phyloP scores from a whole-genome alignment of 2,113 vertebrate genomes.

The Lates calcarifer region DNA sequence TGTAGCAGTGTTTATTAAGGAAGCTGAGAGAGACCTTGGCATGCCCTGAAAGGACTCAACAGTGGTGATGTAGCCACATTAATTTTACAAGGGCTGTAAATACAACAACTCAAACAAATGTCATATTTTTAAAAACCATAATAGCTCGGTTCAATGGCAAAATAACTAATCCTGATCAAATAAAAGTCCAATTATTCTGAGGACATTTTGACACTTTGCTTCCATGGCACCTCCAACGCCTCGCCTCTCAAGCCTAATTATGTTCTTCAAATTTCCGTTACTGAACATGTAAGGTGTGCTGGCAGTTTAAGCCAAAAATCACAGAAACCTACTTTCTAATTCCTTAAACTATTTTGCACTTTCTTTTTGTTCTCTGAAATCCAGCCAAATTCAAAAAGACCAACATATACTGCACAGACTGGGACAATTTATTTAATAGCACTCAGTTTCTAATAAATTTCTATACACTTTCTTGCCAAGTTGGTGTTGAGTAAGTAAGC shows the following conservation, averaged over 20 bases:
- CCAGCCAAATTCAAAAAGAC: slow-evolving; percentile 50
- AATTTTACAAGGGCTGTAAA: slow-evolving; percentile 66
- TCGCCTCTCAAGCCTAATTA: slow-evolving; percentile 39
- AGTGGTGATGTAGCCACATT: slow-evolving; percentile 53
- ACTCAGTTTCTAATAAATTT: slow-evolving; percentile 37
- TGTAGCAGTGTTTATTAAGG: slow-evolving; percentile 50
- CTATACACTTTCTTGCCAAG: slow-evolving; percentile 34
- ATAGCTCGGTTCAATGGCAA: slow-evolving; percentile 43
- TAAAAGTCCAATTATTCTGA: slow-evolving; percentile 59
- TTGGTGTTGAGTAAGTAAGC: slow-evolving; percentile 26
- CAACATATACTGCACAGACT: slow-evolving; percentile 21
- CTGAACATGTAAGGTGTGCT: slow-evolving; percentile 46
- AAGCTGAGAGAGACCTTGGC: slow-evolving; percentile 56
- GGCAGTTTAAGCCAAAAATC: slow-evolving; percentile 57
- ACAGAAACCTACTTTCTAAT: slow-evolving; percentile 60
- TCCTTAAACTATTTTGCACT: slow-evolving; percentile 36
- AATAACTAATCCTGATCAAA: slow-evolving; percentile 52
- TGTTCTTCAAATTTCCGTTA: slow-evolving; percentile 48
- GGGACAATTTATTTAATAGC: slow-evolving; percentile 49
- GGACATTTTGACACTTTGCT: slow-evolving; percentile 44
- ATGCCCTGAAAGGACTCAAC: slow-evolving; percentile 42
- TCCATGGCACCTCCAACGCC: slow-evolving; percentile 19
- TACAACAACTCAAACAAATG: slow-evolving; percentile 56
- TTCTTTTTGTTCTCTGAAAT: slow-evolving; percentile 47
- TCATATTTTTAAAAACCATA: slow-evolving; percentile 50